Conservation (phyloP, 2,797 vertebrate genomes). For the Huso huso region DNA sequence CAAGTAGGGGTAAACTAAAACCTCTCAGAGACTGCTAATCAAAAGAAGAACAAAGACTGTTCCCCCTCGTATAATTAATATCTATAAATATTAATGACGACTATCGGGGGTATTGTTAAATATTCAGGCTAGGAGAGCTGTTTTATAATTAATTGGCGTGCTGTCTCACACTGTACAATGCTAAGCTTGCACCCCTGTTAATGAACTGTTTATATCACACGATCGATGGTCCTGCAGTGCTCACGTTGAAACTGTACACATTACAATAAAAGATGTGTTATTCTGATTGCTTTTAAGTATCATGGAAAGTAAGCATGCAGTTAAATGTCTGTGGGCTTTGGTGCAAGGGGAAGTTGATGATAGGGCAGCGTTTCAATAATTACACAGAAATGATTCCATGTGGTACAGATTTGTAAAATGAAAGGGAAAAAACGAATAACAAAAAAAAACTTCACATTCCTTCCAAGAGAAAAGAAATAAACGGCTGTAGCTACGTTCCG, state of each 20-base stretch:
- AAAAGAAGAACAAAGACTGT: conserved; percentile 9
- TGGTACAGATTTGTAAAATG: too few relatives aligned
- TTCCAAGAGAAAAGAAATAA: too few relatives aligned
- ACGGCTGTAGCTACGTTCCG: too few relatives aligned
- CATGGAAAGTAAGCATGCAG: too few relatives aligned
- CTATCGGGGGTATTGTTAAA: neutral
- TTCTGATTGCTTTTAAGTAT: too few relatives aligned
- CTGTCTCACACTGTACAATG: conserved; percentile 6
- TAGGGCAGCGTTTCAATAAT: too few relatives aligned
- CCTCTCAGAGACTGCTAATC: conserved; percentile 14
- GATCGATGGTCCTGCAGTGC: conserved; percentile 10
- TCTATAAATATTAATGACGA: conserved; percentile 15
- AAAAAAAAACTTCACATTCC: too few relatives aligned
- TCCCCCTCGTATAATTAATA: conserved; percentile 8
- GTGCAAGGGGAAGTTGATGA: too few relatives aligned
- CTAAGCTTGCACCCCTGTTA: neutral
- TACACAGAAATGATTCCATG: too few relatives aligned
- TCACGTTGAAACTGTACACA: conserved; percentile 1
- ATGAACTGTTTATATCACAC: conserved; percentile 9
- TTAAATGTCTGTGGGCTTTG: too few relatives aligned
- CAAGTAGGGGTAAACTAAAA: conserved; percentile 4
- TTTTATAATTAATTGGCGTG: conserved; percentile 14
- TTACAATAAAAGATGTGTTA: neutral
- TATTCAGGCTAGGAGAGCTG: conserved; percentile 7
- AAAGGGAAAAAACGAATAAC: too few relatives aligned